phyloP scores from a whole-genome alignment of 2,888 invertebrate species.

The Cyclophora albipunctata region DNA sequence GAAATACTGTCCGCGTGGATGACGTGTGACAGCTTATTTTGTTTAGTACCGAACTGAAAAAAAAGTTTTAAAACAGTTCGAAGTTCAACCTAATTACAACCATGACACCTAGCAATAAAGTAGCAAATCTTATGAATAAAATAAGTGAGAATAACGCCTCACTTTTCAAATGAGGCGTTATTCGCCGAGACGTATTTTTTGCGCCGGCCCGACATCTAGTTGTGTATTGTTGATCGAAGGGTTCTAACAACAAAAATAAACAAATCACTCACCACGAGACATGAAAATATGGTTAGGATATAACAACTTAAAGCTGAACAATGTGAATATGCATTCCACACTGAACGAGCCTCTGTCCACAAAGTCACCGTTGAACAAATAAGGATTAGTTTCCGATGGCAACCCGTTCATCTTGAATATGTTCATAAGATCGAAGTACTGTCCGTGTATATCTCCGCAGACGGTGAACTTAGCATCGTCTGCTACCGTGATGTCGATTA shows the following conservation, averaged over 20 bases:
- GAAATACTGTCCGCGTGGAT: too few relatives aligned
- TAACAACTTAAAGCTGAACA: conserved; percentile 97
- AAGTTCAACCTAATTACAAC: too few relatives aligned
- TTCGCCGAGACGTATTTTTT: too few relatives aligned
- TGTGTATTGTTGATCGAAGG: too few relatives aligned
- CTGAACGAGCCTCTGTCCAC: conserved; percentile 99
- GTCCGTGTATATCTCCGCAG: conserved; percentile 99
- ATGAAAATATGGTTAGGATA: conserved; percentile 98
- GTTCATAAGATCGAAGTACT: conserved; percentile 98
- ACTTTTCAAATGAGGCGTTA: too few relatives aligned
- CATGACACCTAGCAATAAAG: too few relatives aligned
- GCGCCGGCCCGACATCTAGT: too few relatives aligned
- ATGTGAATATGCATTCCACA: conserved; percentile 98
- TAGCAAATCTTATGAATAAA: too few relatives aligned
- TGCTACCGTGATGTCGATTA: conserved; percentile 92
- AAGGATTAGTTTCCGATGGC: conserved; percentile 96
- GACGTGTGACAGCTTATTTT: too few relatives aligned
- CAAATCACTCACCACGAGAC: conserved; percentile 88
- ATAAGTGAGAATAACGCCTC: too few relatives aligned
- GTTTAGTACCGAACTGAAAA: too few relatives aligned
- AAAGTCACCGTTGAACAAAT: conserved; percentile 99
- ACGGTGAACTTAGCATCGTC: conserved; percentile 95
- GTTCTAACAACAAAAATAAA: background rate
- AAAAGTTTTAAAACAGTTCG: too few relatives aligned
- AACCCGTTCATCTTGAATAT: conserved; percentile 98